Percentiles rank a stretch among this genome's conserved stretches.
Evolutionary conservation across 2,888 invertebrate genomes (phyloP).

Genomic region (Resseliella maxima): DNA sequence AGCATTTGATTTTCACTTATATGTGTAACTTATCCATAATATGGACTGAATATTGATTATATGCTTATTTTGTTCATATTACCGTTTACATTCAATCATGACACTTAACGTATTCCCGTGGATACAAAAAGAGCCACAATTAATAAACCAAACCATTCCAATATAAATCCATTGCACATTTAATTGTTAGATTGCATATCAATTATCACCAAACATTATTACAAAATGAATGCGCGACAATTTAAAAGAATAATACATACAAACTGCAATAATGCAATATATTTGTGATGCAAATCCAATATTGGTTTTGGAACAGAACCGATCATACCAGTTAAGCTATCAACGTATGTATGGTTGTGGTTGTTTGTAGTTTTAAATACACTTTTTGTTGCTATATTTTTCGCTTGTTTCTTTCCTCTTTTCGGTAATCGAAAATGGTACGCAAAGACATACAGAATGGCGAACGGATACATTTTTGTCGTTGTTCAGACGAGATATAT

Average conservation of each 20-base stretch:
- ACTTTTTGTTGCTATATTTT: not conserved
- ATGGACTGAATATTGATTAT: too few relatives aligned
- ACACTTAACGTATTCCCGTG: not conserved
- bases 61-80: slow-evolving; percentile 27
- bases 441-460: not conserved
- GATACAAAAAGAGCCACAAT: not conserved
- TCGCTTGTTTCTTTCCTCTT: not conserved
- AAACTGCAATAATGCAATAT: not conserved
- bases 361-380: not conserved
- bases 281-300: slow-evolving; percentile 35
- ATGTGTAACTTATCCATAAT: too few relatives aligned
- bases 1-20: too few relatives aligned
- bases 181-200: slow-evolving; percentile 21
- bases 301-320: slow-evolving; percentile 16
- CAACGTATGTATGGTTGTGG: not conserved
- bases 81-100: not conserved
- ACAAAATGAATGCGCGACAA: not conserved
- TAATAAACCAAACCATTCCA: not conserved
- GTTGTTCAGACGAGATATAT: not conserved
- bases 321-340: not conserved
- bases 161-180: not conserved
- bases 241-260: not conserved
- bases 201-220: not conserved
- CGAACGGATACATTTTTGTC: slow-evolving; percentile 40
- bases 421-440: not conserved